Evolutionary conservation across 2,113 vertebrate species (phyloP).

Genomic region (Pseudonaja textilis): DNA sequence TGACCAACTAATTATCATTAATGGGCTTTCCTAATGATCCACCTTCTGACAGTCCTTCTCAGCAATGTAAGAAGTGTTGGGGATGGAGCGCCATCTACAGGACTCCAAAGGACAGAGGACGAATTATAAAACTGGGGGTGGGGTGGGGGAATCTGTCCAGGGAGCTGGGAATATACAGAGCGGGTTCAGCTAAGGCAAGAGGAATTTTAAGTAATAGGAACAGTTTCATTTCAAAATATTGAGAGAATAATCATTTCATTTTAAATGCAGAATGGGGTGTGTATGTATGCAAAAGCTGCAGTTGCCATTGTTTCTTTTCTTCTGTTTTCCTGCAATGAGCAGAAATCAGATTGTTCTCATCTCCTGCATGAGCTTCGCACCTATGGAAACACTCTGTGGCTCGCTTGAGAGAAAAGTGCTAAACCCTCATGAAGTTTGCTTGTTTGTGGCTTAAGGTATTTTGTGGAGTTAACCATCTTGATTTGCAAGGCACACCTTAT

Average conservation of each 20-base stretch:
- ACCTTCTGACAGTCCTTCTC: background rate
- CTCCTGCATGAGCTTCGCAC: background rate
- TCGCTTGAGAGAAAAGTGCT: background rate
- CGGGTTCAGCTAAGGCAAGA: background rate
- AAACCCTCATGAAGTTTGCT: background rate
- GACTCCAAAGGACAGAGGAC: background rate
- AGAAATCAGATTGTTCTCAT: background rate
- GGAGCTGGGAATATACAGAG: background rate
- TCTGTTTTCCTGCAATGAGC: background rate
- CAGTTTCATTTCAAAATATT: background rate
- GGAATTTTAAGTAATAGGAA: background rate
- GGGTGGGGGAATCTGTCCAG: background rate
- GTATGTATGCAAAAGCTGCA: background rate
- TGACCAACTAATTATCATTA: background rate
- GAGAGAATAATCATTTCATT: background rate
- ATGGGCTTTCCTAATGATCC: background rate
- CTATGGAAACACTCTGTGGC: background rate
- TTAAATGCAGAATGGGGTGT: background rate
- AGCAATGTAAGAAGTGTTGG: background rate
- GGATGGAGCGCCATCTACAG: background rate
- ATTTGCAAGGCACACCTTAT: background rate
- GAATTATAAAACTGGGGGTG: background rate
- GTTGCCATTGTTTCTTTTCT: background rate
- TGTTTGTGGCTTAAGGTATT: background rate
- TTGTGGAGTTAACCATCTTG: background rate